Base-by-base conservation (phyloP, 2,797 vertebrate species). In the Peromyscus nudipes region DNA sequence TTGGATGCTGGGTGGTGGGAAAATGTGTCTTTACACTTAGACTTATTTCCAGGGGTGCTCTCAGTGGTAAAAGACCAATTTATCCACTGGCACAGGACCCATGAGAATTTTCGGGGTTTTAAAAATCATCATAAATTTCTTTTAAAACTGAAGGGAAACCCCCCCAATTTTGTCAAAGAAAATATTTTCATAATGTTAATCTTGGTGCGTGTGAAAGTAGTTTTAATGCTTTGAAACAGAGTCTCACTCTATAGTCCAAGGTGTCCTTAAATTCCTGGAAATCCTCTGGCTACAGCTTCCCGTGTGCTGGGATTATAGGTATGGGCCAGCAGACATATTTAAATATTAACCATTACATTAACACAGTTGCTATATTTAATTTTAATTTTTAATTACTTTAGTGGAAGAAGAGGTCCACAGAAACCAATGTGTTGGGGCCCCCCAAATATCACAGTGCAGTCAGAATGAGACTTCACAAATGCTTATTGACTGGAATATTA, bases 121-220 rank as follows among this genome's bases (percentile, higher is more conserved):
- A 14, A 16, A 62, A 88, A 89, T 52, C 11, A 6, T 37, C 60
- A 73, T 65, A 14, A 43, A 87, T 93, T 95, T 86, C 4, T 62
- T 93, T 92, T 94, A 89, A 94, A 92, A 83, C 73, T 60, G 65
- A 96, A 82, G 64, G 52, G 34, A 92, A 75, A 25, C 10, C 6
- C 19, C 19, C 19, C 14, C 29, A 94, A 91, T 93, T 40, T 85
- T 67, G 52, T 76, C 73, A 93, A 94, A 96, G n/a, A 82, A 89
- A 89, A 81, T 60, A 3, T 55, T 89, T 92, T 86, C 9, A 29
- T 37, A 71, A 55, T 82, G 75, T 73, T 83, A 88, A 79, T 82
- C 60, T 89, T 77, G 11, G 9, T 73, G 37, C 29, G 8, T 55
- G 23, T 55, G 21, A 69, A 69, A 69, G 83, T 85, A 25, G 23